Conservation (phyloP, 2,888 invertebrate species). For the Scaptomyza caliginosa region DNA sequence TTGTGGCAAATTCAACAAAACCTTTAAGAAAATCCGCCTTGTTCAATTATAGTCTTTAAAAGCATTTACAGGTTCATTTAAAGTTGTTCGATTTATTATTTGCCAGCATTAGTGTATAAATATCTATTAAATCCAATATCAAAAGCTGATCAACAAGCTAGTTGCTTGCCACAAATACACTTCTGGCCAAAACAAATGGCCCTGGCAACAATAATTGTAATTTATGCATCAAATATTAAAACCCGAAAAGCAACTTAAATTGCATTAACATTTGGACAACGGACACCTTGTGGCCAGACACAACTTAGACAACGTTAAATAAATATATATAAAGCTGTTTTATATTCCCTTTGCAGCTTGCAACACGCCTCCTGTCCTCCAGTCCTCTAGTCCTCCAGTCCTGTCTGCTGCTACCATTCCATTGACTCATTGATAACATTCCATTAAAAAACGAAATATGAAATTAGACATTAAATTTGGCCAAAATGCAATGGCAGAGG, state of each 20-base stretch:
- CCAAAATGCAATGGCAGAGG: slow-evolving; percentile 37
- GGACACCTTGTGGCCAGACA: background rate
- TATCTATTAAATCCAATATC: background rate
- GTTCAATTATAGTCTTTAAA: background rate
- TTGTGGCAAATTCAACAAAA: no score
- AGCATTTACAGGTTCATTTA: background rate
- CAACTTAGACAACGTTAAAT: background rate
- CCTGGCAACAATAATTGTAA: slow-evolving; percentile 31
- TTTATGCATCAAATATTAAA: slow-evolving; percentile 30
- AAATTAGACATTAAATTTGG: slow-evolving; percentile 51
- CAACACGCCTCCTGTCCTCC: background rate
- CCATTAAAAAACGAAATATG: slow-evolving; percentile 52
- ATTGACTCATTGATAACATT: slow-evolving; percentile 45
- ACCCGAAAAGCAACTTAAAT: slow-evolving; percentile 24
- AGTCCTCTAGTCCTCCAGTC: no score
- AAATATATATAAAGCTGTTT: slow-evolving; percentile 34
- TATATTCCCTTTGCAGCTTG: background rate
- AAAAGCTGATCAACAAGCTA: background rate
- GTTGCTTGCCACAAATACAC: background rate
- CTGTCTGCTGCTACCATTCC: background rate
- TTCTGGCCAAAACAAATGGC: background rate
- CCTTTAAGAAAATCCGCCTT: no score
- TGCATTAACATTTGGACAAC: slow-evolving; percentile 18
- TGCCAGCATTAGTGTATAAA: background rate
- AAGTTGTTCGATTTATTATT: slow-evolving; percentile 14